Base-by-base conservation (phyloP, 92 coral and sea anemone species). In the Zoanthus solanderi region DNA sequence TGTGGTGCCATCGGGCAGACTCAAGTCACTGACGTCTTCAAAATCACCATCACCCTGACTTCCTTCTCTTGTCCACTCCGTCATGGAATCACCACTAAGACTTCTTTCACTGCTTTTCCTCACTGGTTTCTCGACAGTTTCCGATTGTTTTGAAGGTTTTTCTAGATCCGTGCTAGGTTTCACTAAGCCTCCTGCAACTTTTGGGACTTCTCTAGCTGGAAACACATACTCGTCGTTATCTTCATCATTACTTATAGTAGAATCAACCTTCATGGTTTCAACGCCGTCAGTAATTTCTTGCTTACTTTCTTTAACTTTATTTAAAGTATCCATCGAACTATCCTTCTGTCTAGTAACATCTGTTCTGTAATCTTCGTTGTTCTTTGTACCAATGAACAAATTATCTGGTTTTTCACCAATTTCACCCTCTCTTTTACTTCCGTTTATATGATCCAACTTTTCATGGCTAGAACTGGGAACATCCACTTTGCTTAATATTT, bases 1-100 rank as follows among this genome's bases (percentile, higher is more conserved):
- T 18, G 18, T 73, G 46, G 61, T 46, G 9, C 75, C 85, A 12
- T 47, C 58, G 28, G 74, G 85, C 2, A 81, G 75, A 67, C 85
- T 81, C 44, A 81, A 29, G 46, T 81, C 85, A 47, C 85, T 81
- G 9, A 81, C 65, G 8, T 46, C 76, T 52, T 81, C 85, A 65
- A 81, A 32, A 44, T 81, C 75, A 10, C 75, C 85, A 67, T 61
- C 56, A 61, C 42, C 75, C 56, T 50, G 1, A 67, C 76, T 81
- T 44, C 28, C 7, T 47, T 16, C 57, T 9, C 9, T 44, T 15
- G 85, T 46, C 85, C 75, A 81, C n/a, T 81, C 85, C 13, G 46
- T 66, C 9, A 75, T 65, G 2, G 71, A 81, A 67, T 66, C 75
- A 28, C 16, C 47, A 67, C 85, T 67, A 46, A 60, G 42, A 44